Percentiles rank a stretch among this genome's conserved stretches.
Conservation (phyloP, 2,888 invertebrate species). For the Lamproptera curius region DNA sequence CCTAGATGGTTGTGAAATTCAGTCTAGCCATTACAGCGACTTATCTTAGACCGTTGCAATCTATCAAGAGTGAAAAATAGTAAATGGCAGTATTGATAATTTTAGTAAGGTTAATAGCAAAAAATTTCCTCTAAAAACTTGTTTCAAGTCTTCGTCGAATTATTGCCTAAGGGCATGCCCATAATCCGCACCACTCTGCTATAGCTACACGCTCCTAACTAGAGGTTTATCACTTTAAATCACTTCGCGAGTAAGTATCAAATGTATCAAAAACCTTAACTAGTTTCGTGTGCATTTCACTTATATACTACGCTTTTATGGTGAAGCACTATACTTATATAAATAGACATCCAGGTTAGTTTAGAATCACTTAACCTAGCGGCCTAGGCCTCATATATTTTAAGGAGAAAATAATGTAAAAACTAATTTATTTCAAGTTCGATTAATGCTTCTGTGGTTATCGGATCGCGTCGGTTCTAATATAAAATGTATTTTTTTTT, state of each 20-base stretch:
- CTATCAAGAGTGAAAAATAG: conserved; percentile 40
- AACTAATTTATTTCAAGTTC: conserved; percentile 23
- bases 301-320: conserved; percentile 58
- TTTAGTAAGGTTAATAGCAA: conserved; percentile 58
- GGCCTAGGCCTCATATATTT: conserved; percentile 45
- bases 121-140: conserved; percentile 64
- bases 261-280: conserved; percentile 74
- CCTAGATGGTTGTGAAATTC: too few relatives aligned
- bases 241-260: conserved; percentile 77
- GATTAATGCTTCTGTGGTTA: conserved; percentile 51
- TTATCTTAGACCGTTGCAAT: conserved; percentile 23
- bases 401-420: conserved; percentile 36
- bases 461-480: conserved; percentile 34
- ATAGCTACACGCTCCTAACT: conserved; percentile 59
- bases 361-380: conserved; percentile 61
- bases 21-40: too few relatives aligned
- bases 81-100: conserved; percentile 67
- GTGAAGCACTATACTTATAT: conserved; percentile 66
- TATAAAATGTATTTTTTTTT: conserved; percentile 29
- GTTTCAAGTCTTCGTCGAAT: conserved; percentile 66
- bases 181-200: conserved; percentile 70
- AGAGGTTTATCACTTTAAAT: conserved; percentile 71
- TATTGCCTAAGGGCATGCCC: conserved; percentile 58
- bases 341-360: conserved; percentile 70
- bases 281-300: conserved; percentile 59